Percentiles rank a stretch among this genome's conserved stretches.
phyloP scores from a whole-genome alignment of 2,797 vertebrate species.

The Leucoraja ocellata region DNA sequence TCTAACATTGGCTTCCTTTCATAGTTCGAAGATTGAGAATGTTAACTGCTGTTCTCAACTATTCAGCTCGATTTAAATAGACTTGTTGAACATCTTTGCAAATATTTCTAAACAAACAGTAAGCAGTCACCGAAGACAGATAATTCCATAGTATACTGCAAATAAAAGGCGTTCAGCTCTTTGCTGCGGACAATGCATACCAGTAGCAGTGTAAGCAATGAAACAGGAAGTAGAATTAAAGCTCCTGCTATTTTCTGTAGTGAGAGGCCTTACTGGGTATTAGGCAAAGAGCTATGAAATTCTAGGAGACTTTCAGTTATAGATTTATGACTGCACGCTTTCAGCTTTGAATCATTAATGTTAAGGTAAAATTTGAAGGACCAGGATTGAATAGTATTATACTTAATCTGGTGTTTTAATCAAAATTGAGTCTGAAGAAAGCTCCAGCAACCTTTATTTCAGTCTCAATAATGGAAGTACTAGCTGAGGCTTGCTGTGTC shows the following conservation, averaged over 20 bases:
- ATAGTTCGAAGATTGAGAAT: neutral
- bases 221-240: constrained; percentile 1
- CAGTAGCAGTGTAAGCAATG: neutral
- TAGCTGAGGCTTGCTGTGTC: too few relatives aligned
- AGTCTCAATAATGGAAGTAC: neutral
- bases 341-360: neutral
- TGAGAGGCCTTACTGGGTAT: neutral
- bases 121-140: constrained; percentile 1
- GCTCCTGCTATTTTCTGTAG: neutral
- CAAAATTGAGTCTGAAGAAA: neutral
- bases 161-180: neutral
- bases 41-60: neutral
- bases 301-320: neutral
- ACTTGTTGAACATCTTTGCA: neutral
- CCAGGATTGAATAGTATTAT: neutral
- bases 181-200: neutral
- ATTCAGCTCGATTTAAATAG: neutral
- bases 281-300: neutral
- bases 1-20: neutral
- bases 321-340: neutral
- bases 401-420: neutral
- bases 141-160: neutral
- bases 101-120: neutral
- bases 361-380: neutral
- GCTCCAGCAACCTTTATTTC: neutral